Evolutionary conservation across 2,888 invertebrate species (phyloP).

Genomic region (Anthophora plumipes): DNA sequence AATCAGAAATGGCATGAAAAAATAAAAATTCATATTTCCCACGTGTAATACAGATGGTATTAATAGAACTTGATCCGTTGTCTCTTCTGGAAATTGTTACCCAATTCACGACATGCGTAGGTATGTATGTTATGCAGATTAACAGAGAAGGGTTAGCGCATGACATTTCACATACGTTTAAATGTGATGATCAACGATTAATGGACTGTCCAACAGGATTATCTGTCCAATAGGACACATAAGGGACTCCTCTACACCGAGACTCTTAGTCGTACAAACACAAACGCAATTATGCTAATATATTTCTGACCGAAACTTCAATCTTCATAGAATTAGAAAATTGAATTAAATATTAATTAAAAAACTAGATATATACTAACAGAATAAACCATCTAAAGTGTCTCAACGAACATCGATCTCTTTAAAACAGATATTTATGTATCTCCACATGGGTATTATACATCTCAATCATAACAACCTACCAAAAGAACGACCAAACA

Average conservation of each 20-base stretch:
- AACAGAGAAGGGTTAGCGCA: slow-evolving; percentile 49
- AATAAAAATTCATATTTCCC: too few species aligned
- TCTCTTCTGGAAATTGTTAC: slow-evolving; percentile 28
- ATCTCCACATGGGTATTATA: too few species aligned
- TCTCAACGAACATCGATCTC: too few species aligned
- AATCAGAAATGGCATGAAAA: not conserved
- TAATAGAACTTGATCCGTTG: slow-evolving; percentile 16
- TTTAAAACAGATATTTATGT: too few species aligned
- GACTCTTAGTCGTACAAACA: slow-evolving; percentile 12
- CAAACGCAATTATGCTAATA: not conserved
- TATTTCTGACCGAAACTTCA: too few species aligned
- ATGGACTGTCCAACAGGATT: slow-evolving; percentile 58
- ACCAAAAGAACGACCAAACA: too few species aligned
- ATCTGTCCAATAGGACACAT: slow-evolving; percentile 21
- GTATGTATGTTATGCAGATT: slow-evolving; percentile 56
- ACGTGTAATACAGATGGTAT: not conserved
- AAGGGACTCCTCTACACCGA: slow-evolving; percentile 20
- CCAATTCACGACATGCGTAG: slow-evolving; percentile 29
- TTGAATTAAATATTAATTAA: too few species aligned
- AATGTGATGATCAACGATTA: slow-evolving; percentile 58
- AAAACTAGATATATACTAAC: too few species aligned
- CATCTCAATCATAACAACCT: too few species aligned
- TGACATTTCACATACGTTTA: slow-evolving; percentile 55
- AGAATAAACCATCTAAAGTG: too few species aligned
- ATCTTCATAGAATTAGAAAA: too few species aligned